Conservation (phyloP, 2,113 vertebrate genomes). For the Brachypteracias leptosomus region DNA sequence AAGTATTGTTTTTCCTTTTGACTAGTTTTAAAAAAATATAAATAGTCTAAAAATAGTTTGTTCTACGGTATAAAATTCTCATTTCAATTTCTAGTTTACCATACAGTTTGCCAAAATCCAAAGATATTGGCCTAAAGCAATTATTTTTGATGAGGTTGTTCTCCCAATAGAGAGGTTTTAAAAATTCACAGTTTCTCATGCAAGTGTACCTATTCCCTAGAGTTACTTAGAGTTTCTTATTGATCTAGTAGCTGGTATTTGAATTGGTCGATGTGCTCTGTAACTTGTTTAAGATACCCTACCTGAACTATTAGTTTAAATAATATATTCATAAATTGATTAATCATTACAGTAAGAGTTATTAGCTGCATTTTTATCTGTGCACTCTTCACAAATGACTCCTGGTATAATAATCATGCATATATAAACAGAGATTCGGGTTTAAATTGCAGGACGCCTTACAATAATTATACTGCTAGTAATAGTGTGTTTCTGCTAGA, state of each 20-base stretch:
- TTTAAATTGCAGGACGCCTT: constrained; percentile 55
- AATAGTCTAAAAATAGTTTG: background rate
- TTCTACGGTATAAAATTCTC: background rate
- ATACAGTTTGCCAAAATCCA: background rate
- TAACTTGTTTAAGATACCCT: constrained; percentile 90
- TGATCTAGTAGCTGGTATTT: constrained; percentile 88
- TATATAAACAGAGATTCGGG: constrained; percentile 69
- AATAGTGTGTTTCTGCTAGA: background rate
- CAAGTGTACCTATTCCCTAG: constrained; percentile 78
- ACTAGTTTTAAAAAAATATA: background rate
- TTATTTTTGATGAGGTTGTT: constrained; percentile 45
- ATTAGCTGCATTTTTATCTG: constrained; percentile 91
- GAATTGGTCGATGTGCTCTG: constrained; percentile 91
- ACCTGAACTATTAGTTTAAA: constrained; percentile 95
- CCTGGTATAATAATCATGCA: constrained; percentile 67
- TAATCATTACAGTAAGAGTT: constrained; percentile 94
- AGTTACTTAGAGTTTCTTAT: constrained; percentile 90
- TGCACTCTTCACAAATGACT: constrained; percentile 73
- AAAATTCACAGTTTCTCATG: constrained; percentile 65
- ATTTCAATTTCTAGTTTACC: background rate
- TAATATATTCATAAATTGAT: constrained; percentile 99
- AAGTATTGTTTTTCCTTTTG: background rate
- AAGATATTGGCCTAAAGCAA: constrained; percentile 12
- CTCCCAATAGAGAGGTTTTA: constrained; percentile 39
- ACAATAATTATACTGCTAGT: constrained; percentile 23